phyloP scores from a whole-genome alignment of 1,140 invertebrate genomes.

The Pantala flavescens region DNA sequence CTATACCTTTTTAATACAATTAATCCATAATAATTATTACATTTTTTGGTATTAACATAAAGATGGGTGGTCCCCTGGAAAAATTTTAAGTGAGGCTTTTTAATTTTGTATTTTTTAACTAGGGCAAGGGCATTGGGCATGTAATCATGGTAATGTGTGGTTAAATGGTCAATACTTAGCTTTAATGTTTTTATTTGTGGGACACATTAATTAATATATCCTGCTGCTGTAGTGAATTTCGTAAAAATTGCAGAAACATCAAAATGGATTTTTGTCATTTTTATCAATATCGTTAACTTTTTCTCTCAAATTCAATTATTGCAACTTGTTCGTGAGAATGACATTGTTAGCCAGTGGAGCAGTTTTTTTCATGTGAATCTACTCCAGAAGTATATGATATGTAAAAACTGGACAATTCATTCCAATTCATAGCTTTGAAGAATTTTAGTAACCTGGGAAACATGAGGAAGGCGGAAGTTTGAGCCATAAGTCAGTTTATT shows the following conservation, averaged over 20 bases:
- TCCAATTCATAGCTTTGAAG: neutral
- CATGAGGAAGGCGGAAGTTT: neutral
- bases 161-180: constrained; percentile 3
- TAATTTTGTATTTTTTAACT: neutral
- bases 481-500: neutral
- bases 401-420: neutral
- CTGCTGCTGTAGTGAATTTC: neutral
- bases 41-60: constrained; percentile 3
- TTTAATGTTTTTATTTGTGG: neutral
- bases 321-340: neutral
- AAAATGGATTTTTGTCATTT: neutral
- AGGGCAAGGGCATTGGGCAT: neutral
- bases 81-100: neutral
- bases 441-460: neutral
- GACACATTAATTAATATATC: neutral
- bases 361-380: neutral
- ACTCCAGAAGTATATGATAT: neutral
- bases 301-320: no score
- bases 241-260: neutral
- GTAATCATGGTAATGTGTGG: neutral
- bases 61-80: neutral
- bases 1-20: neutral
- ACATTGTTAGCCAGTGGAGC: neutral
- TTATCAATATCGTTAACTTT: neutral
- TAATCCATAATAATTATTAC: neutral